Evolutionary conservation across 2,888 invertebrate species (phyloP).

Genomic region (Helleia helle): DNA sequence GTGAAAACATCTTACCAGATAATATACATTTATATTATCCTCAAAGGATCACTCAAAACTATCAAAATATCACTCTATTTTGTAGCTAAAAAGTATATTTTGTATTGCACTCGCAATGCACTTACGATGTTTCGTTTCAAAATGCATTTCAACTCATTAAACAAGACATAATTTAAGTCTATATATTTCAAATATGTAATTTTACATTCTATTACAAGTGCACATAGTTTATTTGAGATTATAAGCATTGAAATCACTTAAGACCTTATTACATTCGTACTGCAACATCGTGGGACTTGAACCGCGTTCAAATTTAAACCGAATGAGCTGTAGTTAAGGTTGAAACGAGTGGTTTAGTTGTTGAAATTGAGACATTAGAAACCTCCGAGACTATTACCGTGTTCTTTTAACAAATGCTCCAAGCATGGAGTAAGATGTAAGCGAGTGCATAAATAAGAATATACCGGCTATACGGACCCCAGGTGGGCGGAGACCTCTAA

Average conservation of each 20-base stretch:
- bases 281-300: slow-evolving; percentile 40
- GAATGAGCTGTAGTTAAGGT: slow-evolving; percentile 26
- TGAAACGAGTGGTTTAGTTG: slow-evolving; percentile 24
- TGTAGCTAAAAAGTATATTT: slow-evolving; percentile 16
- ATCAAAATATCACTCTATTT: slow-evolving; percentile 24
- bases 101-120: slow-evolving; percentile 8
- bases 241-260: slow-evolving; percentile 20
- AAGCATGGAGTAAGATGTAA: slow-evolving; percentile 66
- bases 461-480: slow-evolving; percentile 63
- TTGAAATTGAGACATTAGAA: slow-evolving; percentile 72
- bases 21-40: slow-evolving; percentile 21
- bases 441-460: slow-evolving; percentile 21
- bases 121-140: slow-evolving; percentile 26
- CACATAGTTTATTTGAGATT: slow-evolving; percentile 30
- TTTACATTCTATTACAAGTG: slow-evolving; percentile 29
- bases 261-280: slow-evolving; percentile 30
- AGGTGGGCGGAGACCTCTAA: slow-evolving; percentile 61
- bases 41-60: slow-evolving; percentile 17
- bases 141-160: slow-evolving; percentile 60
- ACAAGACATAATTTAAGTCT: slow-evolving; percentile 71
- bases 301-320: slow-evolving; percentile 28
- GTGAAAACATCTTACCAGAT: slow-evolving; percentile 68
- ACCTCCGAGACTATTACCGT: slow-evolving; percentile 65
- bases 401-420: slow-evolving; percentile 72
- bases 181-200: slow-evolving; percentile 28